phyloP scores from a whole-genome alignment of 2,888 invertebrate genomes.

The Muschampia plurimacula region DNA sequence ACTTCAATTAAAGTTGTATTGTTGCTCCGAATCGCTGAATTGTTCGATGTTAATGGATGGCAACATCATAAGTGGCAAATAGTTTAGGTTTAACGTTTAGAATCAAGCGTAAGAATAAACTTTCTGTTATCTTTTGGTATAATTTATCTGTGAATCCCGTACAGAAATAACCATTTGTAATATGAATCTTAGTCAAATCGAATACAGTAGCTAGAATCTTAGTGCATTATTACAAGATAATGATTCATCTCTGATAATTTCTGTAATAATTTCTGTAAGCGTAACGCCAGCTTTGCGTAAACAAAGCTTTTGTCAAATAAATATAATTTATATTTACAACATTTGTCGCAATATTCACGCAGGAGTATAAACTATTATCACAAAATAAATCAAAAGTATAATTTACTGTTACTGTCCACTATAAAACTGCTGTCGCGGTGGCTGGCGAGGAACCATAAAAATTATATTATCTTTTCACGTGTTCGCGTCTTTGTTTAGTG shows the following conservation, averaged over 20 bases:
- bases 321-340: constrained; percentile 10
- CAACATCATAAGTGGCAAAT: neutral
- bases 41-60: constrained; percentile 37
- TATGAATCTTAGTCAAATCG: too few relatives aligned
- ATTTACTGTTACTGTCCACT: constrained; percentile 73
- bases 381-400: constrained; percentile 72
- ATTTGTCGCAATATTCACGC: constrained; percentile 30
- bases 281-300: neutral
- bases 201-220: too few relatives aligned
- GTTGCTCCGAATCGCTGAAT: constrained; percentile 42
- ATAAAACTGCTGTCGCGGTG: constrained; percentile 70
- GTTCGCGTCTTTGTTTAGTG: constrained; percentile 66
- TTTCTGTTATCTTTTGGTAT: too few relatives aligned
- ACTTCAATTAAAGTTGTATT: constrained; percentile 23
- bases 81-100: too few relatives aligned
- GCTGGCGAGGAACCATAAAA: constrained; percentile 76
- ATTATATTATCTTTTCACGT: constrained; percentile 78
- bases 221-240: too few relatives aligned
- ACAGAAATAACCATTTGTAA: too few relatives aligned
- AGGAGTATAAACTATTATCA: constrained; percentile 13
- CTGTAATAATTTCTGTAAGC: neutral
- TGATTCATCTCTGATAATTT: too few relatives aligned
- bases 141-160: too few relatives aligned
- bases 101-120: too few relatives aligned
- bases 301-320: neutral